phyloP scores from a whole-genome alignment of 2,797 vertebrate species.

The Synaphobranchus kaupii region DNA sequence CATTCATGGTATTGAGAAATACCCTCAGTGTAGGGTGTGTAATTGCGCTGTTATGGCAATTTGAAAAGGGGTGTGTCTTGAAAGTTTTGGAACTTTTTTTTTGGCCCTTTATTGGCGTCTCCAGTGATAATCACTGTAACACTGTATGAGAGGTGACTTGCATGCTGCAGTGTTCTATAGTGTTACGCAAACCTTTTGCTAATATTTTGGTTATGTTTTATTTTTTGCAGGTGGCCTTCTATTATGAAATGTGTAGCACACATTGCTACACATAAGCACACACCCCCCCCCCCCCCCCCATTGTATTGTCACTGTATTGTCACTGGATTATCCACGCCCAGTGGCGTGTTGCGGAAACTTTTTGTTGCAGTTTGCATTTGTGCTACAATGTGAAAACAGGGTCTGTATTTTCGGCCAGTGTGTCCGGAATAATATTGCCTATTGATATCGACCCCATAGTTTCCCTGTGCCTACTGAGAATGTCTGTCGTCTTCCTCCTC shows the following conservation, averaged over 20 bases:
- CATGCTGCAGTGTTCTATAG: background rate
- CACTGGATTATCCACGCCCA: too few species aligned
- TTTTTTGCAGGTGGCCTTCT: background rate
- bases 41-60: background rate
- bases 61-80: background rate
- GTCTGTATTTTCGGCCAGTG: background rate
- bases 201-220: background rate
- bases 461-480: background rate
- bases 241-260: too few species aligned
- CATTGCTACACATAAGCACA: too few species aligned
- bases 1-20: too few species aligned
- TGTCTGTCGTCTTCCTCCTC: slow-evolving; percentile 40
- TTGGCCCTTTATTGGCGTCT: background rate
- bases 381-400: too few species aligned
- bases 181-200: background rate
- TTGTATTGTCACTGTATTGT: too few species aligned
- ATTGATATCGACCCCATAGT: background rate
- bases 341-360: too few species aligned
- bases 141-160: background rate
- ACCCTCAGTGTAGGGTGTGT: background rate
- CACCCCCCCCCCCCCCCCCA: too few species aligned
- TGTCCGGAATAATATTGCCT: background rate
- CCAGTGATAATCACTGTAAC: background rate
- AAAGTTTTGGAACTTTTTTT: background rate
- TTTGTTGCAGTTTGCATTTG: too few species aligned